These are phyloP conservation scores for Apamea crenata DNA, from an alignment of 2,888 invertebrate species.

Conservation along the genomic window DNA sequence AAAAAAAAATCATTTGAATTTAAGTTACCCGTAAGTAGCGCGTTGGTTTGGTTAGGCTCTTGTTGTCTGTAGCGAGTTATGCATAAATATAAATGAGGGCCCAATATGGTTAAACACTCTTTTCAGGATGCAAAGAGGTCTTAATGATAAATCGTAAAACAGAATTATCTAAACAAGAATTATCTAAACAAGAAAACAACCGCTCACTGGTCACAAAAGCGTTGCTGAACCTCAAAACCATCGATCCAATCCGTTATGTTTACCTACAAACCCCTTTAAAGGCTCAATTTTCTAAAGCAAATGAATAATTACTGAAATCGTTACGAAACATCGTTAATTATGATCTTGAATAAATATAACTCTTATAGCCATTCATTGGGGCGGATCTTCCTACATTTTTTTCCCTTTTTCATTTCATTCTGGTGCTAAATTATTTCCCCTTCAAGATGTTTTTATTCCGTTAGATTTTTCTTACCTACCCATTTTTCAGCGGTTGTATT, in stretches of 20 bases:
- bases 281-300: conserved; percentile 39
- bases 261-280: conserved; percentile 19
- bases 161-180: background rate
- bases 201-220: background rate
- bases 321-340: conserved; percentile 52
- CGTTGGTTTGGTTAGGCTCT: too few species aligned
- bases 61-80: too few species aligned
- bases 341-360: conserved; percentile 51
- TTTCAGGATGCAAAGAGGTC: background rate
- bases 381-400: conserved; percentile 32
- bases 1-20: too few species aligned
- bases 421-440: conserved; percentile 47
- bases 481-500: conserved; percentile 43
- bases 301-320: conserved; percentile 43
- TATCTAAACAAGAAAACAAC: background rate
- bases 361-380: conserved; percentile 44
- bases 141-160: background rate
- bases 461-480: conserved; percentile 47
- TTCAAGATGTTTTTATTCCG: conserved; percentile 54
- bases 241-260: background rate
- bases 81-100: background rate
- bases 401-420: conserved; percentile 29
- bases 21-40: background rate
- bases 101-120: background rate
- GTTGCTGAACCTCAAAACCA: background rate